phyloP scores from a whole-genome alignment of 2,797 vertebrate genomes.

The Phalanger gymnotis region DNA sequence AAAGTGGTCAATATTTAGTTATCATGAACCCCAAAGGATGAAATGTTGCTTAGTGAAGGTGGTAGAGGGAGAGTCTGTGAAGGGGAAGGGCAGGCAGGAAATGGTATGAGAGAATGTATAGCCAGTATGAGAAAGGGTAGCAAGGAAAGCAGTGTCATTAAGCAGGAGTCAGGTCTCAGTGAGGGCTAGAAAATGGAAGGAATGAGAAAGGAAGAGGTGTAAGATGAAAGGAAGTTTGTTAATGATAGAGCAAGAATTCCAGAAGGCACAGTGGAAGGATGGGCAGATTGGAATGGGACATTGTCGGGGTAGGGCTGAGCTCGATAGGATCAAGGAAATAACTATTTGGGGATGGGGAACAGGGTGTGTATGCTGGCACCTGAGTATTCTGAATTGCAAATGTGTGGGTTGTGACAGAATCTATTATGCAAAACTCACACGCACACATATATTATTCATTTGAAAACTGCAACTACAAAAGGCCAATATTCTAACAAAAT shows the following conservation, averaged over 20 bases:
- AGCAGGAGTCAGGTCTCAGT: neutral
- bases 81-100: no score
- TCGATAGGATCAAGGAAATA: neutral
- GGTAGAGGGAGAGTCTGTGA: no score
- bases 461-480: neutral
- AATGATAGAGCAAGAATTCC: neutral
- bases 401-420: neutral
- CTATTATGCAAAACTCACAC: neutral
- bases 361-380: neutral
- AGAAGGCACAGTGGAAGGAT: neutral
- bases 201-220: neutral
- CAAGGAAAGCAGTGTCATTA: neutral
- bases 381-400: neutral
- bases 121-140: neutral
- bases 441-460: constrained; percentile 14
- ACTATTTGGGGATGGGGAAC: neutral
- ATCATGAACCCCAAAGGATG: no score
- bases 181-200: neutral
- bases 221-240: neutral
- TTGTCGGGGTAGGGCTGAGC: neutral
- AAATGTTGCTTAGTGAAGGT: no score
- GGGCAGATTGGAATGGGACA: neutral
- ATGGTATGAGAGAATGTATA: no score
- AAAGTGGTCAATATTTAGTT: no score
- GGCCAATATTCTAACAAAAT: constrained; percentile 47